Evolutionary conservation across 1,140 invertebrate genomes (phyloP), one percentile per base, ranked within the genome.

Genomic region (Samia ricini): DNA sequence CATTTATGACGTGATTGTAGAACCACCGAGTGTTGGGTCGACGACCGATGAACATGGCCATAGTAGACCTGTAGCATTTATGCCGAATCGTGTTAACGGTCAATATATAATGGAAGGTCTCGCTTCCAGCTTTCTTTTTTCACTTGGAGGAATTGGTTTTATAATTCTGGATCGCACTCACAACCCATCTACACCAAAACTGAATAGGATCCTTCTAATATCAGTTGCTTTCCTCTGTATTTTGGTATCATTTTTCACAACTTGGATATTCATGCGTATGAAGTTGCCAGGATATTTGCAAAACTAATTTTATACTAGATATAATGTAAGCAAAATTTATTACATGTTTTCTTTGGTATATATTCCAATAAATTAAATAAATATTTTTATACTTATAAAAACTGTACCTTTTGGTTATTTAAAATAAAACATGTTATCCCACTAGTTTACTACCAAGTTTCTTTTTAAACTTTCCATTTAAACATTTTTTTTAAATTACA

Each of bases 51-150:
- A 99, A 88, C 95, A 97, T 91, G 98, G 98, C 15, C 97, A 99
- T 85, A 97, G 96, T 2, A 94, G 97, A 76, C 98, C 98, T 0
- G 97, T 99, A 12, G 98, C 98, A 2, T 99, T 99, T 84, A 99
- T 99, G 98, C 98, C 98, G 0, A 99, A 99, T 85, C 91, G 98
- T 74, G 98, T 99, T 0, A 99, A 99, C 91, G 98, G 98, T 0
- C 98, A 99, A 86, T 99, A 99, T 81, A 99, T 99, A 42, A 98
- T 99, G 97, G 98, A 99, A 92, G 98, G 98, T 1, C 89, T 99
- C 61, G 98, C 98, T 12, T 97, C 98, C 22, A 98, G 97, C 89
- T 99, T 99, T 80, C 92, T 99, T 4, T 99, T 99, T 87, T 98
- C 97, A 0, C 91, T 99, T 49, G 98, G 98, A 54, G 98, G 98